Base-by-base conservation (phyloP, 1,140 invertebrate genomes). In the Bombus picipes region DNA sequence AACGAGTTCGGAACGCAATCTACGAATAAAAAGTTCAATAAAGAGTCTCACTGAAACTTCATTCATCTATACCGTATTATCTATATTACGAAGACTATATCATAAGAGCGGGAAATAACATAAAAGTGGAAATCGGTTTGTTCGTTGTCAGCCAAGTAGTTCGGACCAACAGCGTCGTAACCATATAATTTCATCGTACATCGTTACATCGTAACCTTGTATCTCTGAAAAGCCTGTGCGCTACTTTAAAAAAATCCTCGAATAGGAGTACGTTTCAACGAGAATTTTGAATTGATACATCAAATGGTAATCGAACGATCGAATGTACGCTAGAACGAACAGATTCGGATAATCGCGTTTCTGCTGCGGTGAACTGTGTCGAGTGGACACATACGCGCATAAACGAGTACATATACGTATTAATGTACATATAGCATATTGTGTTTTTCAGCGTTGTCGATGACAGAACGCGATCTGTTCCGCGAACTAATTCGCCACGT, bases 381-480 rank as follows among this genome's bases (percentile, higher is more conserved):
- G 4, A 76, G 28, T 28, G 28, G 10, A 32, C 13, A 28, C 13
- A 5, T 25, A 25, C 70, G 2, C 25, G 25, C 25, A 10, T 18
- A 28, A 34, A 22, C 18, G 28, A n/a, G 8, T 2, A 18, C 28
- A 8, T 43, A 6, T 18, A n/a, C 12, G 62, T 66, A 77, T 62
- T 15, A 15, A 22, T 68, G 22, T 34, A 37, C 8, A 68, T 68
- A 71, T 39, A 28, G 10, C n/a, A 43, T 22, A 73, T 73, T 43
- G 70, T 71, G 70, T 87, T 89, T 89, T 91, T 89, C 93, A 91
- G 95, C 95, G 6, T 90, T 97, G 68, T 96, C 96, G n/a, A 79
- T 91, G 57, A 95, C 96, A 87, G 96, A 97, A 86, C 91, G 95
- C 83, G 91, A 94, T 57, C 91, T 97, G 32, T 97, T 97, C 90